Base-by-base conservation (phyloP, 1,140 invertebrate genomes). In the Nomia melanderi region DNA sequence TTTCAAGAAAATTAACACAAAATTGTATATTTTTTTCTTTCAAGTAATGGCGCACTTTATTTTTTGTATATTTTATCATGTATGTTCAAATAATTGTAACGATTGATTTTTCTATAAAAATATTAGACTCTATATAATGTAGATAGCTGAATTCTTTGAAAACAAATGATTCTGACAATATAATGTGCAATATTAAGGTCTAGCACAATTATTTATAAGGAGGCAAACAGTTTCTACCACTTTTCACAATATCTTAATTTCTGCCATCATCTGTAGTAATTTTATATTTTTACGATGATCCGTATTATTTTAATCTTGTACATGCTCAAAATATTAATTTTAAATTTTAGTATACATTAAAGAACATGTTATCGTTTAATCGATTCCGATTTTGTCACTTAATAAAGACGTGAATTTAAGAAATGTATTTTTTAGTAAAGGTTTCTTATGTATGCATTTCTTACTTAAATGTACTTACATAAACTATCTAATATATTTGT, bases 351-450 rank as follows among this genome's bases (percentile, higher is more conserved):
- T 25, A 14, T 76, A 23, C 29, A 65, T 36, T 63, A 14, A 53
- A 79, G 44, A 54, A 63, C 2, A 53, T 71, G 47, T 57, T 50
- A 20, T 17, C 41, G 17, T 31, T 63, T 62, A 56, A 69, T 67
- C 14, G 36, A 11, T 67, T 27, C 29, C 41, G 31, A 67, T 20
- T 17, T 66, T 31, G 11, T 29, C 11, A 50, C 39, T 47, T 73
- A 81, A 70, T 60, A 73, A 66, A 78, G 36, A 65, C 44, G 53
- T 54, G 57, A 73, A 41, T 72, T 78, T 71, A 62, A 62, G 36
- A 31, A 33, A 27, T 53, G 6, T 23, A 44, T 70, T 64, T 33
- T 78, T 47, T 5, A 54, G 71, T 6, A 25, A 12, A 23, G 23
- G 47, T 31, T 41, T 29, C 47, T 57, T 47, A 33, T 77, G 17